Conservation (phyloP, 2,113 vertebrate species). For the Phaethon lepturus region DNA sequence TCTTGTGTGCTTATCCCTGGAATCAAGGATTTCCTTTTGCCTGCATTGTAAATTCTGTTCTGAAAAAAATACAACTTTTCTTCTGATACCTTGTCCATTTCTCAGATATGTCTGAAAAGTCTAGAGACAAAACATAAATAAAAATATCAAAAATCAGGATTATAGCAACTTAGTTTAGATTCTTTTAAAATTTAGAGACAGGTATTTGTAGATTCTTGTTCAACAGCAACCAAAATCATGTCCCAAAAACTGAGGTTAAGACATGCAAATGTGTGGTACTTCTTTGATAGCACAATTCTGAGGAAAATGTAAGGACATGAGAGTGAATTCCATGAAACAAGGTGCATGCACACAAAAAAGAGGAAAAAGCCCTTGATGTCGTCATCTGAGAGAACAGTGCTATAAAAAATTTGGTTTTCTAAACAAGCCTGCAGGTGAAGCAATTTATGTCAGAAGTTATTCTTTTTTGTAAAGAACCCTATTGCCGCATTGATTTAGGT, state of each 20-base stretch:
- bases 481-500: background rate
- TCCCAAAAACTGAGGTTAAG: background rate
- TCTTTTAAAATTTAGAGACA: background rate
- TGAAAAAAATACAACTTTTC: background rate
- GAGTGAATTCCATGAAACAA: background rate
- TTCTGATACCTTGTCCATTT: background rate
- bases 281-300: background rate
- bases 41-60: background rate
- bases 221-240: background rate
- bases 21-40: background rate
- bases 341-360: fast-evolving
- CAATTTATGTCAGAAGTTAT: background rate
- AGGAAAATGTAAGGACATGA: background rate
- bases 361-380: background rate
- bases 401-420: background rate
- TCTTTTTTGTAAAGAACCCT: background rate
- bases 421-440: background rate
- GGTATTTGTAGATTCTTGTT: background rate
- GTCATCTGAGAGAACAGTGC: background rate
- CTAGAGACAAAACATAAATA: background rate
- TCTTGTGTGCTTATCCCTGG: fast-evolving
- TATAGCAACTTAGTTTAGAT: background rate
- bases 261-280: background rate
- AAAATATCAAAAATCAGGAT: background rate
- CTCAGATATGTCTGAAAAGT: background rate